phyloP scores from a whole-genome alignment of 2,888 invertebrate genomes.

The Polietes domitor region DNA sequence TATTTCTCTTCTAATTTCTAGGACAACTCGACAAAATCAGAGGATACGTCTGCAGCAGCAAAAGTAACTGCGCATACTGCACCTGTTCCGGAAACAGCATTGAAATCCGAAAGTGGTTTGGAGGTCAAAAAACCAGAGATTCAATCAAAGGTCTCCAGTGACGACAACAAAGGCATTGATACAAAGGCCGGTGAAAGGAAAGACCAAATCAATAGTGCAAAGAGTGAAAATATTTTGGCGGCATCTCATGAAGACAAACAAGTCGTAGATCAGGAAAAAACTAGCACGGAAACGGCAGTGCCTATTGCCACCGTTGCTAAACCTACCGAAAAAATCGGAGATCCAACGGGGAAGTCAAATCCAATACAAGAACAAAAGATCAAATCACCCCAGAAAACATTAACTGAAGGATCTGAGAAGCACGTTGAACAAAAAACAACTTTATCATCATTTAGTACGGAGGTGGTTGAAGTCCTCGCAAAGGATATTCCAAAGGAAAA shows the following conservation, averaged over 20 bases:
- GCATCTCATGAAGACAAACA: conserved; percentile 1
- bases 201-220: conserved; percentile 28
- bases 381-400: conserved; percentile 32
- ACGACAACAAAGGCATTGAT: conserved; percentile 20
- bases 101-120: not conserved
- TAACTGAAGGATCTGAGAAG: conserved; percentile 18
- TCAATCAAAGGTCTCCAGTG: conserved; percentile 25
- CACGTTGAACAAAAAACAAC: conserved; percentile 39
- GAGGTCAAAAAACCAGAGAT: conserved; percentile 35
- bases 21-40: conserved; percentile 25
- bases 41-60: conserved; percentile 24
- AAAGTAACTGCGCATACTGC: too few species aligned
- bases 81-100: not conserved
- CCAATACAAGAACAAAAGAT: conserved; percentile 7
- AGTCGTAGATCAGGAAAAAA: conserved; percentile 29
- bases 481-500: conserved; percentile 39
- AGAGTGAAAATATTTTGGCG: conserved; percentile 6
- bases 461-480: not conserved
- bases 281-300: not conserved
- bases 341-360: conserved; percentile 4
- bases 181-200: conserved; percentile 46
- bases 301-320: conserved; percentile 22
- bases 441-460: conserved; percentile 1
- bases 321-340: conserved; percentile 38
- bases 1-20: conserved; percentile 35